phyloP scores from a whole-genome alignment of 2,888 invertebrate species.

The Platynereis dumerilii region DNA sequence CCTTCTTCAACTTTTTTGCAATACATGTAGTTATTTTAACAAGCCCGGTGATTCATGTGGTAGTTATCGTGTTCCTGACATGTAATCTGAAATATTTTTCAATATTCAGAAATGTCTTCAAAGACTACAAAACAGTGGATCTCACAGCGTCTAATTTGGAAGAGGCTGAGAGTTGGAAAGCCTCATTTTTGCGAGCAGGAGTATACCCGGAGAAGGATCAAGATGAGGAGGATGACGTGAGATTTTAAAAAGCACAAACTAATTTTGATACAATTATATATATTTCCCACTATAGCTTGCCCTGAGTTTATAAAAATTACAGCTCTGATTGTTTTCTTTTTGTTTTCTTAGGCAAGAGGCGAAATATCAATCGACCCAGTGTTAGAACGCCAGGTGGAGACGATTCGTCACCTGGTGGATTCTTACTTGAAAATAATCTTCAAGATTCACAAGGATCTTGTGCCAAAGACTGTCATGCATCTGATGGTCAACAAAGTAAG shows the following conservation, averaged over 20 bases:
- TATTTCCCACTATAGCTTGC: too few species aligned
- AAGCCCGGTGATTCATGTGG: too few species aligned
- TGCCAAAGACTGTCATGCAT: conserved; percentile 92
- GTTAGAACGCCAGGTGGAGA: conserved; percentile 96
- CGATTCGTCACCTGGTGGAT: conserved; percentile 98
- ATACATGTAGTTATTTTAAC: too few species aligned
- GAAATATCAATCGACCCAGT: conserved; percentile 70
- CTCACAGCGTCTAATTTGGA: conserved; percentile 96
- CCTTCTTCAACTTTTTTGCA: too few species aligned
- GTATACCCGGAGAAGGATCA: conserved; percentile 94
- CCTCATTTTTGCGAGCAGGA: conserved; percentile 97
- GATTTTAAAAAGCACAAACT: neutral
- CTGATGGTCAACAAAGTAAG: conserved; percentile 34
- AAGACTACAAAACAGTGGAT: conserved; percentile 98
- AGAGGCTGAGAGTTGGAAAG: conserved; percentile 99
- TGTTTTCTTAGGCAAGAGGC: too few species aligned
- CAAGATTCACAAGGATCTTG: conserved; percentile 95
- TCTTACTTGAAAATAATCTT: conserved; percentile 99
- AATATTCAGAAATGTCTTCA: conserved; percentile 68
- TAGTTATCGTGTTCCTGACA: too few species aligned
- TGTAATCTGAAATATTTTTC: too few species aligned
- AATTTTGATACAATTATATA: too few species aligned
- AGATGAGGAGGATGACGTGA: neutral
- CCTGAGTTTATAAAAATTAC: too few species aligned
- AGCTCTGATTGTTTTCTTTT: too few species aligned